phyloP scores from a whole-genome alignment of 2,888 invertebrate species.

The Leucania comma region DNA sequence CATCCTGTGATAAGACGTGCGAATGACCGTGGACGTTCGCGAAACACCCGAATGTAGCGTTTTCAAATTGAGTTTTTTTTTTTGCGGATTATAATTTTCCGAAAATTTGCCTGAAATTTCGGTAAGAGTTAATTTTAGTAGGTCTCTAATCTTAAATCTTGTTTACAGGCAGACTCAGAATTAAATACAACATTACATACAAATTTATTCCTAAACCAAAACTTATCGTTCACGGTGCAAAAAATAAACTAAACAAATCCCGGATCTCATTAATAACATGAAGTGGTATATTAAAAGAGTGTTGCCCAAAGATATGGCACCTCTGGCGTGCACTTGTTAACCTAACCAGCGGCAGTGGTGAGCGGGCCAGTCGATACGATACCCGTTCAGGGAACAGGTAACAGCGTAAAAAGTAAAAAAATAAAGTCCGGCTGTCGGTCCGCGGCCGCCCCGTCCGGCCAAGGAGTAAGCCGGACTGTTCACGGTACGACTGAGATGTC shows the following conservation, averaged over 20 bases:
- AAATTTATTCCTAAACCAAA: neutral
- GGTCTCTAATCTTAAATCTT: neutral
- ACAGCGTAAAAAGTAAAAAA: slow-evolving; percentile 84
- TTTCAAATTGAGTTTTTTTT: slow-evolving; percentile 13
- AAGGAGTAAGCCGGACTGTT: slow-evolving; percentile 69
- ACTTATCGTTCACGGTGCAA: neutral
- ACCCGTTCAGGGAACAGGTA: slow-evolving; percentile 89
- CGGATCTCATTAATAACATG: slow-evolving; percentile 16
- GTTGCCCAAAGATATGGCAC: slow-evolving; percentile 74
- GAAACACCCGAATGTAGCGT: slow-evolving; percentile 54
- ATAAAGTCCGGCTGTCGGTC: slow-evolving; percentile 78
- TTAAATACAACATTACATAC: too few species aligned
- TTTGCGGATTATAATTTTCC: slow-evolving; percentile 3
- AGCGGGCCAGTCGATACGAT: slow-evolving; percentile 78
- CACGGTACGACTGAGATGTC: slow-evolving; percentile 48
- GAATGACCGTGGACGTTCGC: slow-evolving; percentile 70
- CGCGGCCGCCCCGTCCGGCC: slow-evolving; percentile 75
- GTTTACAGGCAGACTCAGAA: neutral
- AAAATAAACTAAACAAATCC: slow-evolving; percentile 19
- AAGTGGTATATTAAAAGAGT: slow-evolving; percentile 40
- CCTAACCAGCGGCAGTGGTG: slow-evolving; percentile 84
- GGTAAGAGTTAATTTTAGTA: too few species aligned
- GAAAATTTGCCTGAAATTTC: neutral
- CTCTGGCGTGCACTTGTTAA: slow-evolving; percentile 88
- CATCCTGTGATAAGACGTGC: slow-evolving; percentile 74